Evolutionary conservation across 2,888 invertebrate genomes (phyloP), one percentile per base, ranked within the genome.

Genomic region (Alviniconcha strummeri): DNA sequence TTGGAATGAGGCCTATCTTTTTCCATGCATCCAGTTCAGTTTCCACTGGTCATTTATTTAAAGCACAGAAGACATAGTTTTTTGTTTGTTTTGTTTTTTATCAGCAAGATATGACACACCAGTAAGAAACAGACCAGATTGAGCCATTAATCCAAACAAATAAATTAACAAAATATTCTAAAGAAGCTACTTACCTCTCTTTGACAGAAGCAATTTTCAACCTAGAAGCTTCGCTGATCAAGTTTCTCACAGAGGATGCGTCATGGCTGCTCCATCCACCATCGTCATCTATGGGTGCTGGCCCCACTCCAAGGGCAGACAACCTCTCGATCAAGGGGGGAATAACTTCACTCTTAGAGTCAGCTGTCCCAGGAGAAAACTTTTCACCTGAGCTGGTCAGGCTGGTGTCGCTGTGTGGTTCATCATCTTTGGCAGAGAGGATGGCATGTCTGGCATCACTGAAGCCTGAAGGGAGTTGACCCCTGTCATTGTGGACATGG

Each of bases 271-370:
- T 69, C 11, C 71, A 54, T n/a, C 19, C 15, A 52, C 69, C 74
- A 1, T 84, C 83, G 13, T 84, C 85, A 6, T 72, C 79, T 55
- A 76, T 56, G 8, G 82, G 81, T 6, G 84, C 82, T 4, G 86
- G 75, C 13, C 76, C 54, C 69, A 84, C 81, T 13, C 85, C 85
- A 77, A 84, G 60, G 6, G 84, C 83, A n/a, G 85, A 85, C 71
- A 88, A 84, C 71, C 88, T 82, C 77, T 87, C 84, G 72, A 87
- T 83, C 57, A 88, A 80, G 9, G 88, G 84, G 2, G 85, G 86
- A 36, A 87, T 86, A 15, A 84, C 79, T 52, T 88, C 86, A 13
- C 60, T 52, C 6, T 80, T 83, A 19, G 75, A 36, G 4, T 19
- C 56, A 19, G n/a, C 72, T 13, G 69, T 36, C 8, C 56, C 71